phyloP scores from a whole-genome alignment of 2,888 invertebrate genomes.

The Harpalus rufipes region DNA sequence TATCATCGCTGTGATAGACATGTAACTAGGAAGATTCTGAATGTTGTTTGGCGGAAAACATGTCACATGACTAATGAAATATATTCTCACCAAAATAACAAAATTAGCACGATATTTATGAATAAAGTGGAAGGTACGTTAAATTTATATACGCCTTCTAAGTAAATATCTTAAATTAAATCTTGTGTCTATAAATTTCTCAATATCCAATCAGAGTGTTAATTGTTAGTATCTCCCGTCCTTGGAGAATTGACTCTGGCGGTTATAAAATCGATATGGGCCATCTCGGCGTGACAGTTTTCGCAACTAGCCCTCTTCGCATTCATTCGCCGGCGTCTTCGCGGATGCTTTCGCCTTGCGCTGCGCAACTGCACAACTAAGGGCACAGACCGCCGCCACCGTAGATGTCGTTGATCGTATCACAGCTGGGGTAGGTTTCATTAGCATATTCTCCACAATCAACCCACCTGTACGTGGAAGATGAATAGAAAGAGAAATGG shows the following conservation, averaged over 20 bases:
- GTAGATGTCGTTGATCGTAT: conserved; percentile 11
- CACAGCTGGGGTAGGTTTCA: conserved; percentile 22
- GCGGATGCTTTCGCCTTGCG: conserved; percentile 12
- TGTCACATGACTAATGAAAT: too few species aligned
- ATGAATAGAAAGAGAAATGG: not conserved
- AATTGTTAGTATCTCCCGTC: not conserved
- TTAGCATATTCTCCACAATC: conserved; percentile 59
- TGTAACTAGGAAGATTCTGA: too few species aligned
- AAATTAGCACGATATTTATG: too few species aligned
- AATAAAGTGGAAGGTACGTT: too few species aligned
- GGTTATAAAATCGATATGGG: conserved; percentile 63
- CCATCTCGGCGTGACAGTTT: conserved; percentile 58
- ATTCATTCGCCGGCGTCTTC: conserved; percentile 45
- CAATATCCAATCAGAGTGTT: not conserved
- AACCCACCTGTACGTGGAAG: conserved; percentile 1
- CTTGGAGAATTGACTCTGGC: conserved; percentile 8
- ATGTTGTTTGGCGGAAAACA: too few species aligned
- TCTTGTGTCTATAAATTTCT: not conserved
- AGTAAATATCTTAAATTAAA: not conserved
- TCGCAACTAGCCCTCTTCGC: conserved; percentile 53
- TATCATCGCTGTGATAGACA: too few species aligned
- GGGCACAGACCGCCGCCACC: not conserved
- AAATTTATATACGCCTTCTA: not conserved
- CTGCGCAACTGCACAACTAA: not conserved
- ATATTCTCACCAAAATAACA: too few species aligned